These are phyloP conservation scores for Thumatha senex DNA, from an alignment of 2,888 invertebrate genomes.

Conservation along the genomic window DNA sequence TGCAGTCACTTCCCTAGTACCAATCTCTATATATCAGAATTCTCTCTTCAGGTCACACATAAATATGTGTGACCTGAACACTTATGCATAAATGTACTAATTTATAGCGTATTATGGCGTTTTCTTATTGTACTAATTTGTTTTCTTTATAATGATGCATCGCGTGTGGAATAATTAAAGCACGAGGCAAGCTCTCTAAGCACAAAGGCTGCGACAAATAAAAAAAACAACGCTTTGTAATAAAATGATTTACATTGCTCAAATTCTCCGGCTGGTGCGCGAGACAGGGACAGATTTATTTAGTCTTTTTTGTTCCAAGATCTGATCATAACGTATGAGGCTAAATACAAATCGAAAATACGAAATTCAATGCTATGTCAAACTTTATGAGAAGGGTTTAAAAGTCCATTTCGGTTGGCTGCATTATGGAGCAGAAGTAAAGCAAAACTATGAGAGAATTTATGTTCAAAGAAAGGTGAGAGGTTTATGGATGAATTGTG, in stretches of 20 bases:
- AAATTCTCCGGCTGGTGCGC: constrained; percentile 70
- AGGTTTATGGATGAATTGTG: constrained; percentile 52
- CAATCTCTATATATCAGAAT: too few species aligned
- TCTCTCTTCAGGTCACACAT: too few species aligned
- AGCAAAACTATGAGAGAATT: constrained; percentile 61
- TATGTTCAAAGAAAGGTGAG: constrained; percentile 65
- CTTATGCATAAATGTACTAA: constrained; percentile 16
- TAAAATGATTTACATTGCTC: constrained; percentile 82
- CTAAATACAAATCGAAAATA: constrained; percentile 66
- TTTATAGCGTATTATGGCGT: constrained; percentile 14
- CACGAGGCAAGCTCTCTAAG: constrained; percentile 58
- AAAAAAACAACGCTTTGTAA: constrained; percentile 72
- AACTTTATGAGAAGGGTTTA: constrained; percentile 56
- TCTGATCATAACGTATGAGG: constrained; percentile 78
- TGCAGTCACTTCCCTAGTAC: too few species aligned
- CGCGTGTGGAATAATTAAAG: constrained; percentile 40
- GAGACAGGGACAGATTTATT: constrained; percentile 76
- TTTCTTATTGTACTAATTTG: constrained; percentile 33
- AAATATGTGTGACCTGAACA: constrained; percentile 15
- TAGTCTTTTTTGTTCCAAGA: constrained; percentile 67
- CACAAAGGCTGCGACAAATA: constrained; percentile 67
- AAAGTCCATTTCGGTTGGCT: constrained; percentile 53
- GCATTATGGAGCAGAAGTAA: constrained; percentile 45
- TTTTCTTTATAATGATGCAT: constrained; percentile 34
- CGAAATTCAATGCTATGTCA: constrained; percentile 43